These are phyloP conservation scores for Neotragus pygmaeus DNA, from an alignment of 2,113 vertebrate genomes.

Conservation along the genomic window DNA sequence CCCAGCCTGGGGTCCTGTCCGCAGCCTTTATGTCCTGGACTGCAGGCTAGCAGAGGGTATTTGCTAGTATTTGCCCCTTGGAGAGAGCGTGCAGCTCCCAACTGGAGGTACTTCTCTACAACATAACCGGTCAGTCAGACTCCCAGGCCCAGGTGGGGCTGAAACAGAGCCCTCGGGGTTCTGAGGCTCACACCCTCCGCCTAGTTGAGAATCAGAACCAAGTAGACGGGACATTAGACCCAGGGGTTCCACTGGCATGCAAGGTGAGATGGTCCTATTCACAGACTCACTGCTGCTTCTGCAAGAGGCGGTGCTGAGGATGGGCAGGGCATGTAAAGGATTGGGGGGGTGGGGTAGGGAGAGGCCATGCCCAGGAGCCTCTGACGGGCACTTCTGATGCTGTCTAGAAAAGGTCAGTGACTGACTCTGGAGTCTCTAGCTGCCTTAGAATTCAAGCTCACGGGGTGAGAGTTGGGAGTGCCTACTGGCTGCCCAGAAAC, in stretches of 20 bases:
- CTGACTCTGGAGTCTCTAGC: background rate
- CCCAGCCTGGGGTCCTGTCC: background rate
- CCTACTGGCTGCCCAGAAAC: background rate
- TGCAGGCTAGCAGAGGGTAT: background rate
- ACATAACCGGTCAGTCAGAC: fast-evolving
- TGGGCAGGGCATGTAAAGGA: fast-evolving
- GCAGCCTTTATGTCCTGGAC: background rate
- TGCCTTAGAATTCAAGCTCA: background rate
- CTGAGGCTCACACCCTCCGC: fast-evolving
- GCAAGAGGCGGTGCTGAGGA: background rate
- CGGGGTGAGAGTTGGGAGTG: background rate
- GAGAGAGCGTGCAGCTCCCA: no score
- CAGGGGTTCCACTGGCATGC: fast-evolving
- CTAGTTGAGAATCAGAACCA: background rate
- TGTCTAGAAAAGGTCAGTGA: background rate
- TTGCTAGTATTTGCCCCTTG: background rate
- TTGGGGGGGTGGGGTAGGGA: fast-evolving
- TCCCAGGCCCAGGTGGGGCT: fast-evolving
- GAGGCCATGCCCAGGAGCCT: background rate
- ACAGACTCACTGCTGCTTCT: background rate
- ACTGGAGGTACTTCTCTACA: fast-evolving
- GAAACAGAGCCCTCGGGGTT: background rate
- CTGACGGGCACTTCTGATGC: background rate
- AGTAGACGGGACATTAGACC: fast-evolving
- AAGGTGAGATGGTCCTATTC: background rate